Evolutionary conservation across 2,888 invertebrate genomes (phyloP), one percentile per base, ranked within the genome.

Genomic region (Monoplex corrugatus): DNA sequence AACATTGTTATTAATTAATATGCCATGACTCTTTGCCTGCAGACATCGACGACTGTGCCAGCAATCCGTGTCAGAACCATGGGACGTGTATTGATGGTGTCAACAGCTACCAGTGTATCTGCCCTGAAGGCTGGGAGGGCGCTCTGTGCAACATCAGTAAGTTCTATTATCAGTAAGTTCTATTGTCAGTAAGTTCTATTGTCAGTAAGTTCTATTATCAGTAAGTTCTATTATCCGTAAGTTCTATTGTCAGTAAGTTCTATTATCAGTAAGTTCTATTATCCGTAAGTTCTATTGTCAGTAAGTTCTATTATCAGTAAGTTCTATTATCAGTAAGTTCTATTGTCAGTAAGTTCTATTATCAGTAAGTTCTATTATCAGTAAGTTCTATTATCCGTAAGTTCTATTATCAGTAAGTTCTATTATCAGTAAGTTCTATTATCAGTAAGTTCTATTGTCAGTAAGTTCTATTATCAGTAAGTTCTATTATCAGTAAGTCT

Each of bases 1-100:
- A n/a, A n/a, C n/a, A n/a, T n/a, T n/a, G n/a, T n/a, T n/a, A n/a
- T n/a, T n/a, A n/a, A n/a, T n/a, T n/a, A n/a, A n/a, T n/a, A n/a
- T n/a, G n/a, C 19, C 50, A 19, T 50, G 10, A 13, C 50, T 50
- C 19, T 50, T 50, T 50, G 10, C 50, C 50, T 94, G 19, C 93
- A 96, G 99, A 99, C 94, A 98, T 99, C 83, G 98, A 99, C 94
- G 99, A 99, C 95, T 99, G 99, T 95, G 98, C 98, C 13, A 98
- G 98, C 43, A 98, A 98, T 93, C 99, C 99, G 40, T 99, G 99
- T 95, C 98, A 98, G 96, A 99, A 99, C 94, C 98, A 98, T 8
- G 99, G 98, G 43, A 98, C 98, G 57, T 99, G 99, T 96, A 97
- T 98, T 78, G 99, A 99, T 96, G 97, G 98, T 89, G 98, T 99